These are phyloP conservation scores for Drosophila neocordata DNA, from an alignment of 1,140 invertebrate species.

Conservation along the genomic window DNA sequence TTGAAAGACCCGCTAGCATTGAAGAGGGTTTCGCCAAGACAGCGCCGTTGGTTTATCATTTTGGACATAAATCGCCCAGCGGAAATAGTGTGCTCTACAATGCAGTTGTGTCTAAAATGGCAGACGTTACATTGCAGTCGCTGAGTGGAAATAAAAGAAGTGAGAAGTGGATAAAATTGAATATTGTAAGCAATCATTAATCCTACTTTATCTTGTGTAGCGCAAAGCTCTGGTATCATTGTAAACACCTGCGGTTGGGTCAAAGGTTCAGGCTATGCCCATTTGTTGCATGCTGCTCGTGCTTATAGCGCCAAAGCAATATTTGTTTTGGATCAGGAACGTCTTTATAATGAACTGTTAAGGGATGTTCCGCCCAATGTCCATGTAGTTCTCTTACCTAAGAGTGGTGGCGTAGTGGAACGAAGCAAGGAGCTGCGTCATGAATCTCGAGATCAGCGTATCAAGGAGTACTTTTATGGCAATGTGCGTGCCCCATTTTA, in stretches of 20 bases:
- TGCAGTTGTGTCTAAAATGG: slow-evolving; percentile 91
- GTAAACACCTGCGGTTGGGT: slow-evolving; percentile 99
- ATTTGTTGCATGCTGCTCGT: slow-evolving; percentile 92
- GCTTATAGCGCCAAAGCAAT: slow-evolving; percentile 98
- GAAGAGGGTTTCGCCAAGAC: slow-evolving; percentile 96
- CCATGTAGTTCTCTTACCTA: slow-evolving; percentile 96
- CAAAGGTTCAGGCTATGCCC: slow-evolving; percentile 93
- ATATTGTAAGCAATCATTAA: background rate
- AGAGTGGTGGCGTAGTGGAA: slow-evolving; percentile 98
- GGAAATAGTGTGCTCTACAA: slow-evolving; percentile 94
- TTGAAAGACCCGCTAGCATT: slow-evolving; percentile 95
- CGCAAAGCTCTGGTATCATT: slow-evolving; percentile 95
- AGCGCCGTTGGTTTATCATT: slow-evolving; percentile 96
- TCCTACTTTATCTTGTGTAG: slow-evolving; percentile 65
- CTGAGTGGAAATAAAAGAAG: slow-evolving; percentile 94
- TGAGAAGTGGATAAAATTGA: slow-evolving; percentile 71
- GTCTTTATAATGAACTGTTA: slow-evolving; percentile 96
- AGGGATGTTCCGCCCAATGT: slow-evolving; percentile 96
- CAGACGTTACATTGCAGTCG: slow-evolving; percentile 92
- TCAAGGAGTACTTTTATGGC: slow-evolving; percentile 98
- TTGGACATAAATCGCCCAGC: slow-evolving; percentile 92
- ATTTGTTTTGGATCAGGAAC: slow-evolving; percentile 97
- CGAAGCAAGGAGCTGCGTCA: slow-evolving; percentile 88
- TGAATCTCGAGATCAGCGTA: slow-evolving; percentile 91
- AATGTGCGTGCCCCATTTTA: slow-evolving; percentile 89